Percentiles rank a stretch among this genome's conserved stretches.
These are phyloP conservation scores for Drepana arcuata DNA, from an alignment of 1,140 invertebrate species.

Conservation along the genomic window DNA sequence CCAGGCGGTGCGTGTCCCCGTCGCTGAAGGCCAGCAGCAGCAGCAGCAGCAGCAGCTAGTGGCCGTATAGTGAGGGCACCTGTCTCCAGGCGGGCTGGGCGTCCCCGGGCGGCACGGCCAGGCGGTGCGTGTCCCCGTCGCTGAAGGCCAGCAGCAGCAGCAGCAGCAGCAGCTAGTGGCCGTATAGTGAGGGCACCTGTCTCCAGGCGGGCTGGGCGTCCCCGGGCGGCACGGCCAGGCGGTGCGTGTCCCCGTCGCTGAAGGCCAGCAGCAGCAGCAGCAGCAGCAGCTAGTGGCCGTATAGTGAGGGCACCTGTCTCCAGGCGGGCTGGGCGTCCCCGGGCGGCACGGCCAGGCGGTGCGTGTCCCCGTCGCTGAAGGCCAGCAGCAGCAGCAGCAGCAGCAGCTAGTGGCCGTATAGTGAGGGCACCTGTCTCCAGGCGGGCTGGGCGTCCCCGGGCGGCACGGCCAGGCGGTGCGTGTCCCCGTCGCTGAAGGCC, in stretches of 20 bases:
- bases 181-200: background rate
- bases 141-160: background rate
- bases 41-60: too few species aligned
- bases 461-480: conserved; percentile 70
- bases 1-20: background rate
- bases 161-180: too few species aligned
- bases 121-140: background rate
- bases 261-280: background rate
- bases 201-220: background rate
- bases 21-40: background rate
- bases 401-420: too few species aligned
- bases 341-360: background rate
- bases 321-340: background rate
- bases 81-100: background rate
- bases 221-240: background rate
- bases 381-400: background rate
- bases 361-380: background rate
- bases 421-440: conserved; percentile 42
- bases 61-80: background rate
- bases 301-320: background rate
- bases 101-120: background rate
- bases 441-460: conserved; percentile 21
- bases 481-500: conserved; percentile 75
- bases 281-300: background rate
- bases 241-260: background rate